Base-by-base conservation (phyloP, 2,113 vertebrate genomes). In the Melanotaenia duboulayi region DNA sequence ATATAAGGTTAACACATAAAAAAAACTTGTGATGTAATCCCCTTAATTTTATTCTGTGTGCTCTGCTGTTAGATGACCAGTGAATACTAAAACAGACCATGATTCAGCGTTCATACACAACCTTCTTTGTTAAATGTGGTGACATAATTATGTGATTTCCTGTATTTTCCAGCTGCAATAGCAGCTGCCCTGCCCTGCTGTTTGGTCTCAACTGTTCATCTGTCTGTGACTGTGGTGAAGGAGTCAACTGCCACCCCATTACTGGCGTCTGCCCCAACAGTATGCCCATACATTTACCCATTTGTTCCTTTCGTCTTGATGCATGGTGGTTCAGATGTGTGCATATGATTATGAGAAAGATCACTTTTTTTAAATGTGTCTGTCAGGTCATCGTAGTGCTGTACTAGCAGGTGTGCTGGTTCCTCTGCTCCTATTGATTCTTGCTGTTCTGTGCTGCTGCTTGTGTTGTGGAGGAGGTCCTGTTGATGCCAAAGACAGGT, bases 201-300 rank as follows among this genome's bases (percentile, higher is more conserved):
- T 94, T 95, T 19, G 97, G 97, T 17, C 64, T 80, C 55, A 98
- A 99, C 91, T 99, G 98, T 63, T 97, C 97, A 2, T 90, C 76
- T 0, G 9, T 73, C 39, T 99, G 97, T 72, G 89, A 88, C 25
- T 98, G 97, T 52, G 85, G 91, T 22, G 80, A 93, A 0, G 94
- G 90, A 0, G 64, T 87, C 49, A 52, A 28, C 63, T 99, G 98
- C 39, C 69, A 96, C 76, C 91, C 92, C 0, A 79, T 82, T 19
- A 91, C 86, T 1, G 97, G 97, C 3, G 66, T 51, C 69, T 99
- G 97, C 40, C 91, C 92, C n/a, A 86, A 89, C 81, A 95, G 98
- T 97, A 94, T 78, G 95, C 78, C 12, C 25, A 4, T 5, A 52
- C 32, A 7, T 42, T 59, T 19, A 13, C 58, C 24, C 16, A 9